phyloP scores from a whole-genome alignment of 2,797 vertebrate species.

The Arnoldichthys spilopterus region DNA sequence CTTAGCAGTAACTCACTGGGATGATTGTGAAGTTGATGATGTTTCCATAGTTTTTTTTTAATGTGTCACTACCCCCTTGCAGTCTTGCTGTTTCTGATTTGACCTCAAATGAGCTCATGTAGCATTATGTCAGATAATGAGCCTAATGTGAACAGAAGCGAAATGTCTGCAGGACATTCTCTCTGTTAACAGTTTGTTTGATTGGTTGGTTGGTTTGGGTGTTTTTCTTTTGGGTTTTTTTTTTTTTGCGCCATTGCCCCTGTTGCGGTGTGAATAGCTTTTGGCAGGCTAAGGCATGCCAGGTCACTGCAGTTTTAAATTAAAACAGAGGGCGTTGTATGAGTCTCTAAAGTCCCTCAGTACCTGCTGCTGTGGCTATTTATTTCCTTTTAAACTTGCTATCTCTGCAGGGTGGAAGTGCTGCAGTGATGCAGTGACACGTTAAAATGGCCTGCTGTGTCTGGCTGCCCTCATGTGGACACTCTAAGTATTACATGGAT shows the following conservation, averaged over 20 bases:
- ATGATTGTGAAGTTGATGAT: not conserved
- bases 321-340: slow-evolving; percentile 15
- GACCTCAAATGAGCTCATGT: not conserved
- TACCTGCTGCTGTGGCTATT: slow-evolving; percentile 53
- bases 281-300: slow-evolving; percentile 42
- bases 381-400: slow-evolving; percentile 59
- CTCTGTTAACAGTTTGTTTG: not conserved
- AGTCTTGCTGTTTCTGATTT: not conserved
- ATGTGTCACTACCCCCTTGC: not conserved
- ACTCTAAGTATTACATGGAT: not conserved
- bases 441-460: slow-evolving; percentile 49
- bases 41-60: not conserved
- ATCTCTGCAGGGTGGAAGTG: slow-evolving; percentile 63
- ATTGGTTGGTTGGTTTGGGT: too few relatives aligned
- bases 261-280: slow-evolving; percentile 1
- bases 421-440: slow-evolving; percentile 76
- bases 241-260: slow-evolving; percentile 2
- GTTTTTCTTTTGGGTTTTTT: not conserved
- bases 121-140: not conserved
- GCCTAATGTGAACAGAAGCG: slow-evolving; percentile 1
- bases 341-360: slow-evolving; percentile 18
- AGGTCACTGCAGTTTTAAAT: slow-evolving; percentile 59
- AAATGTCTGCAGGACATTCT: slow-evolving; percentile 7
- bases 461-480: slow-evolving; percentile 67
- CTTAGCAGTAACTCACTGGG: not conserved